These are phyloP conservation scores for Deroplatys truncata DNA, from an alignment of 2,888 invertebrate species.

Conservation along the genomic window DNA sequence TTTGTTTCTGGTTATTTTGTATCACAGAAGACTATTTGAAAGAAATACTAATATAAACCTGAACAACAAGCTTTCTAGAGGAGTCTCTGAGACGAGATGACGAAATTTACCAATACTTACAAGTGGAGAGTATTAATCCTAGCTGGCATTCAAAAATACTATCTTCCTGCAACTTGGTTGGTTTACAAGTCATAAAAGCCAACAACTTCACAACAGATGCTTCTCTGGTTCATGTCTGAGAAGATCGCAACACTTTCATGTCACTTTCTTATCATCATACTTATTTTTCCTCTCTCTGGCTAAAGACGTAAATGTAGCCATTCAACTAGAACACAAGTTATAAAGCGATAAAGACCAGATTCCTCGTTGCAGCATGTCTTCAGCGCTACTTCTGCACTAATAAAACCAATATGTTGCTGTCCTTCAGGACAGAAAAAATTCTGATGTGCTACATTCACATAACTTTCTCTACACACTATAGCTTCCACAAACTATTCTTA, in stretches of 20 bases:
- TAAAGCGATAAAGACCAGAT: not conserved
- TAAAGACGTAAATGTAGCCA: not conserved
- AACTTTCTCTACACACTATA: too few species aligned
- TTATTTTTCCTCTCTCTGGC: not conserved
- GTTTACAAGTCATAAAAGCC: not conserved
- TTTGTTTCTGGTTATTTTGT: too few species aligned
- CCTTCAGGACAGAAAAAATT: too few species aligned
- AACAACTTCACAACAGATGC: not conserved
- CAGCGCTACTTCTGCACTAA: too few species aligned
- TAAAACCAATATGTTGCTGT: too few species aligned
- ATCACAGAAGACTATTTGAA: too few species aligned
- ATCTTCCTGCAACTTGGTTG: not conserved
- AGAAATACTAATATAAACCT: too few species aligned
- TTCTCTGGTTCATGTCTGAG: not conserved
- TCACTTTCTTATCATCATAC: not conserved
- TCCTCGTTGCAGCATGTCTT: not conserved
- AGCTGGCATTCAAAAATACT: not conserved
- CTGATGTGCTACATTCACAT: too few species aligned
- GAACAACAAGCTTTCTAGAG: not conserved
- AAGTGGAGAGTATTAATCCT: not conserved
- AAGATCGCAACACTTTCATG: not conserved
- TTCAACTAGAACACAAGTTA: too few species aligned
- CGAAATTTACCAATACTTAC: not conserved
- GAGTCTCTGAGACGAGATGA: not conserved
- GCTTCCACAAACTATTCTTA: too few species aligned